Percentiles rank a stretch among this genome's conserved stretches.
These are phyloP conservation scores for Peromyscus aztecus DNA, from an alignment of 2,797 vertebrate species.

Conservation along the genomic window DNA sequence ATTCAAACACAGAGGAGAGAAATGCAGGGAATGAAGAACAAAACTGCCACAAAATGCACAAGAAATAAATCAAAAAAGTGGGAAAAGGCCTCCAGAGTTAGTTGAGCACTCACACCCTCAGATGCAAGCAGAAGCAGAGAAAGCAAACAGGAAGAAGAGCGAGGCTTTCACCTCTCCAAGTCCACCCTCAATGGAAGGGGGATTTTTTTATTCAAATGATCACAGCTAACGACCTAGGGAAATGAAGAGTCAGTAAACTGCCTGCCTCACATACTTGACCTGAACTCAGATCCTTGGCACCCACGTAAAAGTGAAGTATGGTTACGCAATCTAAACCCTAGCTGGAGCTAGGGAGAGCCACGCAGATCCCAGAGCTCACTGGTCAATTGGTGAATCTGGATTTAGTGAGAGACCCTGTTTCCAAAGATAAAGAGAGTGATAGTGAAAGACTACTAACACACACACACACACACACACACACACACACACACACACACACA, in stretches of 20 bases:
- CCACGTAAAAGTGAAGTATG: background rate
- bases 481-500: background rate
- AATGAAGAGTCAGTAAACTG: background rate
- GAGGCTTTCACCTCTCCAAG: background rate
- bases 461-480: background rate
- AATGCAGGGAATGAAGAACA: background rate
- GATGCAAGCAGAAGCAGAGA: background rate
- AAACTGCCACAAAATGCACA: background rate
- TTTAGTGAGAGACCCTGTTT: background rate
- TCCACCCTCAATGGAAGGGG: background rate
- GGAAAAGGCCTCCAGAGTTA: background rate
- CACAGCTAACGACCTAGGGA: background rate
- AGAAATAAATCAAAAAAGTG: background rate
- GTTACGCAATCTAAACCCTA: background rate
- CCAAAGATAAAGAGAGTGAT: background rate
- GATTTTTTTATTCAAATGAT: background rate
- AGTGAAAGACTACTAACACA: background rate
- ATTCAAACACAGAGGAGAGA: background rate
- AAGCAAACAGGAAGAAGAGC: background rate
- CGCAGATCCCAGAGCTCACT: background rate
- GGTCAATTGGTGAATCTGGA: background rate
- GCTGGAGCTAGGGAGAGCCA: no score
- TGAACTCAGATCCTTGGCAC: background rate
- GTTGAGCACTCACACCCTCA: background rate
- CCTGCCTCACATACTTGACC: background rate